Evolutionary conservation across 2,888 invertebrate species (phyloP).

Genomic region (Rhopalosiphum nymphaeae): DNA sequence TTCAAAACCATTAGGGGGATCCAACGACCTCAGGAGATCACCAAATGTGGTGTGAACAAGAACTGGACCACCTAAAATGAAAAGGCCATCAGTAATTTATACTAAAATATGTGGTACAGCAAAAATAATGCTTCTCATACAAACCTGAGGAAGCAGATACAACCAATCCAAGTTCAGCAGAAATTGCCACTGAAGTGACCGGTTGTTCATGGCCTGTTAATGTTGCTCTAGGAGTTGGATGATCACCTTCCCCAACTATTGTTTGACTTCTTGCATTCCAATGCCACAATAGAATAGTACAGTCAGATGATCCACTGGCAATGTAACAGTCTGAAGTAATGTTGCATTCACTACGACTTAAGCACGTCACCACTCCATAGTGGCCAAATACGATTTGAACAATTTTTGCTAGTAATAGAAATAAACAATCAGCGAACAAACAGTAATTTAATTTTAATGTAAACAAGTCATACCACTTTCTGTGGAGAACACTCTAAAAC

Average conservation of each 20-base stretch:
- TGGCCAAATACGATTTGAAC: conserved; percentile 99
- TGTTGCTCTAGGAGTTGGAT: conserved; percentile 95
- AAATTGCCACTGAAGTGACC: conserved; percentile 94
- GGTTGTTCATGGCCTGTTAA: conserved; percentile 98
- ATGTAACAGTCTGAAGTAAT: conserved; percentile 99
- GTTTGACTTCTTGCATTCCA: conserved; percentile 98
- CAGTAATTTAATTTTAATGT: background rate
- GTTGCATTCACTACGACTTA: conserved; percentile 97
- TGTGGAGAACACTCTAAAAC: conserved; percentile 96
- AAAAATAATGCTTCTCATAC: background rate
- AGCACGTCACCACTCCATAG: conserved; percentile 98
- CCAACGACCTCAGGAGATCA: conserved; percentile 91
- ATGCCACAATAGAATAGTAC: conserved; percentile 98
- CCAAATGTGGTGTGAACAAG: conserved; percentile 98
- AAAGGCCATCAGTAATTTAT: background rate
- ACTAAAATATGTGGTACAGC: background rate
- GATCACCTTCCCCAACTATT: conserved; percentile 96
- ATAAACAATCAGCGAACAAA: background rate
- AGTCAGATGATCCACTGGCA: conserved; percentile 97
- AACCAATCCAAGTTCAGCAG: conserved; percentile 97
- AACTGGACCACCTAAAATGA: conserved; percentile 87
- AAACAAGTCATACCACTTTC: conserved; percentile 81
- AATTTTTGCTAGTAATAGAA: conserved; percentile 83
- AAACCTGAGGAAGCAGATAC: conserved; percentile 85
- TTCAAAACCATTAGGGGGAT: conserved; percentile 81